These are phyloP conservation scores for Atherix ibis DNA, from an alignment of 2,888 invertebrate genomes.

Conservation along the genomic window DNA sequence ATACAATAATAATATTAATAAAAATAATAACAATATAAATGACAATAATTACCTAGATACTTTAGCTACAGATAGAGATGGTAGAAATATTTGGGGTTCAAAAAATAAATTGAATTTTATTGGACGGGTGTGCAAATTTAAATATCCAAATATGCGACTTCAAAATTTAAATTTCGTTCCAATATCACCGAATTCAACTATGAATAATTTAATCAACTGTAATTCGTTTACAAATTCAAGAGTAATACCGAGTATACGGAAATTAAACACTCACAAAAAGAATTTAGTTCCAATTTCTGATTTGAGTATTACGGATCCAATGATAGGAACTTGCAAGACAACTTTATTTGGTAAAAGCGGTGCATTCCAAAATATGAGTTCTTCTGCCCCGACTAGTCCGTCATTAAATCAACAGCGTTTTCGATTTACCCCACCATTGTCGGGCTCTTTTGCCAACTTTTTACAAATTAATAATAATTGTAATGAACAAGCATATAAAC, in stretches of 20 bases:
- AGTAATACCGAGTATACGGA: constrained; percentile 54
- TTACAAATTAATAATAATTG: constrained; percentile 33
- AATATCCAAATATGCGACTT: constrained; percentile 57
- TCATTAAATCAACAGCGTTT: constrained; percentile 20
- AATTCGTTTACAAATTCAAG: constrained; percentile 74
- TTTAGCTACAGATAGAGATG: too few relatives aligned
- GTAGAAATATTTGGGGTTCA: constrained; percentile 15
- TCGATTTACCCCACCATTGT: constrained; percentile 11
- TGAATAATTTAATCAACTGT: constrained; percentile 33
- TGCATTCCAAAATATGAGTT: constrained; percentile 14
- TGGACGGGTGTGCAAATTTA: constrained; percentile 18
- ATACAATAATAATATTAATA: too few relatives aligned
- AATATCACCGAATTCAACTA: constrained; percentile 52
- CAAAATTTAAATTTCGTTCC: constrained; percentile 76
- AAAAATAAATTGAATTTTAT: constrained; percentile 29
- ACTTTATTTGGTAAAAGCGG: constrained; percentile 3
- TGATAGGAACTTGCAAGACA: constrained; percentile 25
- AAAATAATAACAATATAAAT: too few relatives aligned
- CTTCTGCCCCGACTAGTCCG: constrained; percentile 54
- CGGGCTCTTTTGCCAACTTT: constrained; percentile 1
- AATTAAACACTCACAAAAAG: constrained; percentile 31
- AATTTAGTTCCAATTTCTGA: constrained; percentile 19
- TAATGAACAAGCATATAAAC: constrained; percentile 24
- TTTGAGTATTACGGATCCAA: constrained; percentile 21
- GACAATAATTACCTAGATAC: too few relatives aligned